Evolutionary conservation across 2,797 vertebrate species (phyloP), one percentile per base, ranked within the genome.

Genomic region (Thripadectes ignobilis): DNA sequence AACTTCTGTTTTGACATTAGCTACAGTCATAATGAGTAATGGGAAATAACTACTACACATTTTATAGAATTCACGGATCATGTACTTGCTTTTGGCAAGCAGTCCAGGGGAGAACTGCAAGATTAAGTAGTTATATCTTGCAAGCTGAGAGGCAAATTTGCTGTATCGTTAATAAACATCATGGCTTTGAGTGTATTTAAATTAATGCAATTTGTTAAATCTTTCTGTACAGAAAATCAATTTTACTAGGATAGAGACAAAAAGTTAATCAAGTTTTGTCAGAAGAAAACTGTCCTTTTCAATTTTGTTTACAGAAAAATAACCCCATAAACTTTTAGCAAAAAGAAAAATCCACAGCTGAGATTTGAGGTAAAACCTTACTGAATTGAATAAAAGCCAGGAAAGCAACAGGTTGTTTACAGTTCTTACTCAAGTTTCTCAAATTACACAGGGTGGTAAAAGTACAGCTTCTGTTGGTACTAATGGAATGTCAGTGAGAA

Each of bases 151-250:
- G 43, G 80, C 62, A 78, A 22, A 69, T 88, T 94, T 78, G 46
- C 76, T 55, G 23, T 75, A 45, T 74, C 69, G 19, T 92, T 95
- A 92, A 91, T 92, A 85, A 92, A 85, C 59, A 91, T 91, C 76
- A 81, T 68, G 46, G 62, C 68, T 94, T 96, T 92, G 68, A 88
- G 79, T 84, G 65, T 66, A 94, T 86, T 94, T 96, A 94, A 92
- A 94, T 93, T 91, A 92, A 95, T 97, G 81, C 75, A 87, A 95
- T 97, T 89, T 96, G 72, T 96, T 89, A 94, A 77, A 94, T 72
- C 62, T 78, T 75, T 88, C 79, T 68, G 24, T 81, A 91, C 63
- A 88, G 76, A 88, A 95, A 94, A 95, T 94, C 69, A 88, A 66
- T 96, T 93, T 95, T 88, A 86, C 82, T 48, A 81, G 21, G 24